These are phyloP conservation scores for Typhlichthys subterraneus DNA, from an alignment of 2,797 vertebrate species.

Conservation along the genomic window DNA sequence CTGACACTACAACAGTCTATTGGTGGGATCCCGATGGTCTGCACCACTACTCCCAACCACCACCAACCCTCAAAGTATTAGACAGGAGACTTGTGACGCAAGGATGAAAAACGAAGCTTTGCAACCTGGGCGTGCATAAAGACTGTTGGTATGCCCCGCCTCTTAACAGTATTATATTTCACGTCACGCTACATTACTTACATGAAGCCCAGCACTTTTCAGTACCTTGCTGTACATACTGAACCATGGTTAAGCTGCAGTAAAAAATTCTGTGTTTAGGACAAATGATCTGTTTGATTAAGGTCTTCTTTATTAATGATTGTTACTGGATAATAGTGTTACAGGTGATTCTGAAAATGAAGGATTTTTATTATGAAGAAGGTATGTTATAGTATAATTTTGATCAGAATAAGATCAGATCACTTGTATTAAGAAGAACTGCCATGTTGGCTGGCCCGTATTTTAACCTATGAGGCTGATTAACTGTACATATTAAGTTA, in stretches of 20 bases:
- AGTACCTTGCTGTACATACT: constrained; percentile 66
- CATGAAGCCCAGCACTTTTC: constrained; percentile 75
- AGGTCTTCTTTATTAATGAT: constrained; percentile 26
- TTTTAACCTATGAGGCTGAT: background rate
- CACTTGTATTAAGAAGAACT: background rate
- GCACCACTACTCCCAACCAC: background rate
- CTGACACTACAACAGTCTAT: constrained; percentile 1
- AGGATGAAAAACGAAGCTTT: constrained; percentile 18
- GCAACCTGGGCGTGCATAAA: constrained; percentile 45
- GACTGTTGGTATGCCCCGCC: constrained; percentile 41
- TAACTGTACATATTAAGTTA: background rate
- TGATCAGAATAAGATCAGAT: background rate
- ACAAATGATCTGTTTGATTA: constrained; percentile 37
- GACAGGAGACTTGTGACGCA: constrained; percentile 13
- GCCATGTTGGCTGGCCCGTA: too few relatives aligned
- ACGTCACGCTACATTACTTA: constrained; percentile 48
- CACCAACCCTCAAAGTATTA: constrained; percentile 48
- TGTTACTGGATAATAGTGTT: constrained; percentile 26
- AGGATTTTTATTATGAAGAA: constrained; percentile 23
- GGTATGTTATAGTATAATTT: background rate
- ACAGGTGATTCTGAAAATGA: constrained; percentile 32
- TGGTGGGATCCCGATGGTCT: constrained; percentile 1
- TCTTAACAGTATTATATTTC: constrained; percentile 70
- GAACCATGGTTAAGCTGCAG: constrained; percentile 65
- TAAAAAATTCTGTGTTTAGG: constrained; percentile 38